Evolutionary conservation across 2,113 vertebrate genomes (phyloP).

Genomic region (Apteryx mantelli): DNA sequence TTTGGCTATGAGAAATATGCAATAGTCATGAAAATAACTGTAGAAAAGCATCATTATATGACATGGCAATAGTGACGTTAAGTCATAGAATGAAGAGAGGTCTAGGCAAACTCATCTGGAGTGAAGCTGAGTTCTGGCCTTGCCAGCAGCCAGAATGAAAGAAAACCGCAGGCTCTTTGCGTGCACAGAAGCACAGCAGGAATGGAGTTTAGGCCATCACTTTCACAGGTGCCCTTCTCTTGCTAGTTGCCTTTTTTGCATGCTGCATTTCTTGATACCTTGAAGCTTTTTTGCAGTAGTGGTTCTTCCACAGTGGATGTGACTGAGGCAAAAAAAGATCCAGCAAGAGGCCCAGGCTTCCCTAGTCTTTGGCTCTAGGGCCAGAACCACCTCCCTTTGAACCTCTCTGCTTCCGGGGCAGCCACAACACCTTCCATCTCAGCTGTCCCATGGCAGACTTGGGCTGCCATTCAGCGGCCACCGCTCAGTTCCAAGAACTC

Average conservation of each 20-base stretch:
- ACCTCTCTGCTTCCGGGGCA: neutral
- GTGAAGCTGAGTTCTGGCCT: neutral
- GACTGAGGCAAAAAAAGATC: neutral
- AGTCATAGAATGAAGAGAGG: neutral
- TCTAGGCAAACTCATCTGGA: neutral
- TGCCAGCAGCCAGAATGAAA: neutral
- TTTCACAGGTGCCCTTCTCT: neutral
- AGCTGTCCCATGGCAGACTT: neutral
- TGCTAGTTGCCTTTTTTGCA: neutral
- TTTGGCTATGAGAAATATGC: neutral
- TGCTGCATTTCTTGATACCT: accelerated
- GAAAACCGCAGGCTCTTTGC: neutral
- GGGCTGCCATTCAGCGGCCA: neutral
- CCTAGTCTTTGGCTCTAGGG: neutral
- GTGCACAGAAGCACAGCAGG: neutral
- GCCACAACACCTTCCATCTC: neutral
- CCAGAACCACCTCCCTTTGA: neutral
- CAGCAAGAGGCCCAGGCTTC: neutral
- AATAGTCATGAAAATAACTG: neutral
- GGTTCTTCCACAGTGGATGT: neutral
- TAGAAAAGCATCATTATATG: neutral
- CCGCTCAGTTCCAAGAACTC: neutral
- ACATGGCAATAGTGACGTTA: neutral
- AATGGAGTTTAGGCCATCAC: neutral
- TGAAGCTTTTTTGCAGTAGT: neutral